Evolutionary conservation across 2,113 vertebrate genomes (phyloP).

Genomic region (Sebastes schlegelii): DNA sequence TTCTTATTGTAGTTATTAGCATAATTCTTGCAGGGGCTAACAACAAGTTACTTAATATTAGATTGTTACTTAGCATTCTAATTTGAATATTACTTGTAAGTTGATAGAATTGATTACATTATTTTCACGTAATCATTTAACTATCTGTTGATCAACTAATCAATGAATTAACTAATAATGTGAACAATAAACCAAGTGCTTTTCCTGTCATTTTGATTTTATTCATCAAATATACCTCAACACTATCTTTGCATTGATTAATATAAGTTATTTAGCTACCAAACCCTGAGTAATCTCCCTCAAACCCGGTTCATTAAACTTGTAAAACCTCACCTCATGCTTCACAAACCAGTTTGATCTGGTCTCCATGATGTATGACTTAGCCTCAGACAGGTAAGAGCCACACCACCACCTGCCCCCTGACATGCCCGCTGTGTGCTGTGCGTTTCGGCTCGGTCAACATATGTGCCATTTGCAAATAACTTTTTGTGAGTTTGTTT

Average conservation of each 20-base stretch:
- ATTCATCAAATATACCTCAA: not conserved
- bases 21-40: not conserved
- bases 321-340: conserved; percentile 68
- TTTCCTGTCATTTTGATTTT: not conserved
- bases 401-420: conserved; percentile 17
- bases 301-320: conserved; percentile 59
- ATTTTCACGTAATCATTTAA: not conserved
- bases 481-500: conserved; percentile 38
- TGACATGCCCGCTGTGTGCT: conserved; percentile 51
- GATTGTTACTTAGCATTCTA: not conserved
- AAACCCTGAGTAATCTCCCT: conserved; percentile 30
- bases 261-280: not conserved
- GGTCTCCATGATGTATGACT: conserved; percentile 71
- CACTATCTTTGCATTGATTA: not conserved
- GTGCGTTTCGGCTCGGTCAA: conserved; percentile 45
- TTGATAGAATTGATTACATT: not conserved
- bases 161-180: not conserved
- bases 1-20: not conserved
- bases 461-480: conserved; percentile 55
- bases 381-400: conserved; percentile 81
- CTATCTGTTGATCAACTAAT: conserved; percentile 5
- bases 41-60: not conserved
- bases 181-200: not conserved
- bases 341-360: conserved; percentile 72
- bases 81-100: not conserved